These are phyloP conservation scores for Kradibia gibbosae DNA, from an alignment of 1,140 invertebrate species.

Conservation along the genomic window DNA sequence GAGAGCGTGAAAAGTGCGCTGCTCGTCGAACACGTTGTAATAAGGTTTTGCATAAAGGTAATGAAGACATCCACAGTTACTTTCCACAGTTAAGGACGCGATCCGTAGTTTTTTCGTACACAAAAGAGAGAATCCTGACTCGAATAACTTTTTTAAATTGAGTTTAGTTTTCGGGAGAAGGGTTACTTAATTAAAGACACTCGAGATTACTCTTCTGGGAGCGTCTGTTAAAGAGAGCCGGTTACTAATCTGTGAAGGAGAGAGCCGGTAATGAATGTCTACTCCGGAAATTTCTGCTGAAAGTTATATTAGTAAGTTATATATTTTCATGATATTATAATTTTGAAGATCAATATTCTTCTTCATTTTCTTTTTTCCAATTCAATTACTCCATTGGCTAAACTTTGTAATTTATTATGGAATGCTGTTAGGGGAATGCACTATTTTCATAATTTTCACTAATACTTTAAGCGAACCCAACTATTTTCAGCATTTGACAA, in stretches of 20 bases:
- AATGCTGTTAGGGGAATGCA: too few species aligned
- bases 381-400: too few species aligned
- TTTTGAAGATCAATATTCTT: background rate
- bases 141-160: constrained; percentile 19
- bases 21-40: constrained; percentile 27
- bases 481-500: too few species aligned
- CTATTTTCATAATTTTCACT: too few species aligned
- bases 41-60: constrained; percentile 41
- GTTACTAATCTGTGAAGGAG: background rate
- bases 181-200: constrained; percentile 42
- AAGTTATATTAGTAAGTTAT: constrained; percentile 1
- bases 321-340: background rate
- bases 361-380: background rate
- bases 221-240: background rate
- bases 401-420: too few species aligned
- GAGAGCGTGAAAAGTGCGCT: constrained; percentile 28
- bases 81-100: background rate
- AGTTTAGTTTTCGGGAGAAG: constrained; percentile 3
- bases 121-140: constrained; percentile 1
- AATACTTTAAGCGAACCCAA: too few species aligned
- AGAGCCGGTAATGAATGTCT: constrained; percentile 1
- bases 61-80: constrained; percentile 34
- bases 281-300: background rate
- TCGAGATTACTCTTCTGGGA: constrained; percentile 29
- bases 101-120: background rate